phyloP scores from a whole-genome alignment of 2,113 vertebrate genomes.

The Malurus elegans region DNA sequence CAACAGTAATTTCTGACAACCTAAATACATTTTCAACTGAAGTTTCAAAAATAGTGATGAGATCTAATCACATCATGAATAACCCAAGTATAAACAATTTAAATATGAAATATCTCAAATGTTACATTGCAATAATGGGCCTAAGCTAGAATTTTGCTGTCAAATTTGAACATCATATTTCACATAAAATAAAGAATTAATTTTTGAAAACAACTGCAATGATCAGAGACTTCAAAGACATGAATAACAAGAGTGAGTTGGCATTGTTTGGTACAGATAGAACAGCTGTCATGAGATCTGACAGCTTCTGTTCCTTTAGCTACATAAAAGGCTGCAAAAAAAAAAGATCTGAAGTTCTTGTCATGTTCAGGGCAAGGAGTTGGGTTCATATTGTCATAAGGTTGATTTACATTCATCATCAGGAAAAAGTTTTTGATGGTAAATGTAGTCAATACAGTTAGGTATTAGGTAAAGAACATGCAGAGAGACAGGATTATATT shows the following conservation, averaged over 20 bases:
- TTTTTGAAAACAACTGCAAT: not conserved
- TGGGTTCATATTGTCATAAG: not conserved
- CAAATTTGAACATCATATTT: not conserved
- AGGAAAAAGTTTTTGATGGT: not conserved
- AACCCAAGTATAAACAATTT: not conserved
- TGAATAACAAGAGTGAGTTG: not conserved
- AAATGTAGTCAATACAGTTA: not conserved
- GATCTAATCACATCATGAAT: not conserved
- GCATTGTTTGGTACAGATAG: not conserved
- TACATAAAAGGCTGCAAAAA: not conserved
- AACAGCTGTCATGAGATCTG: not conserved
- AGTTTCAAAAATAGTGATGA: not conserved
- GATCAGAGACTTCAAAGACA: not conserved
- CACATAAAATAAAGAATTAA: not conserved
- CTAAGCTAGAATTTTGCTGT: not conserved
- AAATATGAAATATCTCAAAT: not conserved
- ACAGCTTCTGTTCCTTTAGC: not conserved
- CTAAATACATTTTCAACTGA: not conserved
- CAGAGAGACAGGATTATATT: not conserved
- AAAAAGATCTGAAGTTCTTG: not conserved
- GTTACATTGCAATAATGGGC: not conserved
- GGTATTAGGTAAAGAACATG: not conserved
- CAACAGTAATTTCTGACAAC: not conserved
- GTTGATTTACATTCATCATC: not conserved
- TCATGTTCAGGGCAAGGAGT: not conserved